Conservation (phyloP, 2,113 vertebrate genomes). For the Macrotis lagotis region DNA sequence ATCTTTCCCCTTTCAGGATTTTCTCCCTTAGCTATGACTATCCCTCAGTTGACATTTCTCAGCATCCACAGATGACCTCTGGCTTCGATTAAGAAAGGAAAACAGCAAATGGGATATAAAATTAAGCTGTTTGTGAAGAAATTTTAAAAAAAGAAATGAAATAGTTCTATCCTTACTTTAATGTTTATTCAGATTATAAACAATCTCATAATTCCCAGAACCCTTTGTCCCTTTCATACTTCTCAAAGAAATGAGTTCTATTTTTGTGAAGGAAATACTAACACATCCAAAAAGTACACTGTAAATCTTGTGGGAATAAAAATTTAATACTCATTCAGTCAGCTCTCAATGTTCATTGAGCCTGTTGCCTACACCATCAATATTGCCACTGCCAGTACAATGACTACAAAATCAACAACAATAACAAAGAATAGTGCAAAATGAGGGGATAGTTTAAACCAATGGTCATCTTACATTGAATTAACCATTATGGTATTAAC, state of each 20-base stretch:
- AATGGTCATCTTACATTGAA: neutral
- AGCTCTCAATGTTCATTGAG: neutral
- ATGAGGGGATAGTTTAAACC: neutral
- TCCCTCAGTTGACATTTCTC: slow-evolving; percentile 13
- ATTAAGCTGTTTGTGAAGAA: slow-evolving; percentile 51
- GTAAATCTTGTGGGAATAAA: neutral
- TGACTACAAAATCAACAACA: neutral
- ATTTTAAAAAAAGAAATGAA: slow-evolving; percentile 31
- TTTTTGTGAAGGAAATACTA: slow-evolving; percentile 33
- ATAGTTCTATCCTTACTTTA: slow-evolving; percentile 32
- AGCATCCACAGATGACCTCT: slow-evolving; percentile 38
- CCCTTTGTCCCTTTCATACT: neutral
- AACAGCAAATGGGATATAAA: slow-evolving; percentile 64
- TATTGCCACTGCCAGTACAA: rapidly evolving
- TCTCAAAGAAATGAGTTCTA: slow-evolving; percentile 49
- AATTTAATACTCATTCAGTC: neutral
- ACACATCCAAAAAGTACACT: neutral
- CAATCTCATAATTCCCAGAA: slow-evolving; percentile 50
- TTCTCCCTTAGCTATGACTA: neutral
- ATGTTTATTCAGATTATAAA: slow-evolving; percentile 53
- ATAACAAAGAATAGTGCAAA: neutral
- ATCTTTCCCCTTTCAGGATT: neutral
- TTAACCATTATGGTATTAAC: neutral
- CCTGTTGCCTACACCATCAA: neutral
- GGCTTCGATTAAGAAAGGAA: slow-evolving; percentile 40